A percentile compares a stretch with the other conserved stretches of the same genome.
Conservation (phyloP, 1,140 invertebrate genomes). For the Tetraneura akinire region DNA sequence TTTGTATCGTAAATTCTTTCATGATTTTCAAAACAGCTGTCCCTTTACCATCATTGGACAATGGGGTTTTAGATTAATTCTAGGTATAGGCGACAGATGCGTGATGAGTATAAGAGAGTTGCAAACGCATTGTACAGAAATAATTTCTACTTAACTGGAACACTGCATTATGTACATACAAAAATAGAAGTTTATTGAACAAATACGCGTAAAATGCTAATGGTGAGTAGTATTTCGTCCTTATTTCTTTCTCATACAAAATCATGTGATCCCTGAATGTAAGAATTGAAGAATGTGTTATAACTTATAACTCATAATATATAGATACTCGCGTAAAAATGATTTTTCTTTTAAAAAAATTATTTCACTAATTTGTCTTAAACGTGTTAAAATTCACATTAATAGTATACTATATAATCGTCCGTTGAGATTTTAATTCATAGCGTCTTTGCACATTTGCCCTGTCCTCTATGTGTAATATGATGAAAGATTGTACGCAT, state of each 20-base stretch:
- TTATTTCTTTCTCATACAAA: neutral
- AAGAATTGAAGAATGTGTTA: neutral
- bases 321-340: neutral
- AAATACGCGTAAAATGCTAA: neutral
- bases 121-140: neutral
- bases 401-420: neutral
- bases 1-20: conserved; percentile 17
- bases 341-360: no score
- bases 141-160: conserved; percentile 24
- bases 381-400: no score
- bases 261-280: neutral
- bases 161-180: neutral
- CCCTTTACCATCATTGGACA: neutral
- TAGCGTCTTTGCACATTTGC: conserved; percentile 7
- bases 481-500: no score
- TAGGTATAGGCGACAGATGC: neutral
- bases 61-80: conserved; percentile 18
- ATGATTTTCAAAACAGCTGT: conserved; percentile 30
- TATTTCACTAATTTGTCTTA: no score
- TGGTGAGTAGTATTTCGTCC: neutral
- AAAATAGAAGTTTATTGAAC: conserved; percentile 26
- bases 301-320: neutral
- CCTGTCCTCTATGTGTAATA: neutral
- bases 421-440: conserved; percentile 11
- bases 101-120: conserved; percentile 9